Conservation (phyloP, 1,140 invertebrate species). For the Formica selysi region DNA sequence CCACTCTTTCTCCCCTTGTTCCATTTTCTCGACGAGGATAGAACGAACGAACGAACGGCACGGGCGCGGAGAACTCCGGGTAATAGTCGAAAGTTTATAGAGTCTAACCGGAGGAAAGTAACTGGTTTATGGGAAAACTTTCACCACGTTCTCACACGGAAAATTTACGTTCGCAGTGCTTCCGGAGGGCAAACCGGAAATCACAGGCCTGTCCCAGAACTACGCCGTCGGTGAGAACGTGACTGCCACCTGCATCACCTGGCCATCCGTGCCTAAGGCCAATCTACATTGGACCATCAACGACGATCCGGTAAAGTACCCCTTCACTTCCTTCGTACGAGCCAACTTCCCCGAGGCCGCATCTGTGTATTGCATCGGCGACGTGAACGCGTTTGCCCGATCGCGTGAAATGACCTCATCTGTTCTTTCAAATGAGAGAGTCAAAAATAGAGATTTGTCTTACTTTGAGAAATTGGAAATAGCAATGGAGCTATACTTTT, state of each 20-base stretch:
- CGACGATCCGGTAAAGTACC: slow-evolving; percentile 79
- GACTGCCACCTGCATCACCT: slow-evolving; percentile 82
- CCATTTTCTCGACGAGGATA: neutral
- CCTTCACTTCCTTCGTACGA: slow-evolving; percentile 19
- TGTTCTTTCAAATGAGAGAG: neutral
- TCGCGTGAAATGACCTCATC: neutral
- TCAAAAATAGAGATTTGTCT: slow-evolving; percentile 3
- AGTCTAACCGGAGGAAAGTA: slow-evolving; percentile 60
- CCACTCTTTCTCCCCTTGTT: neutral
- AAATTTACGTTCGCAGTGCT: slow-evolving; percentile 72
- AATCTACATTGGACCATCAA: slow-evolving; percentile 84
- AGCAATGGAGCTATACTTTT: neutral
- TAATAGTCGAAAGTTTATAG: slow-evolving; percentile 60
- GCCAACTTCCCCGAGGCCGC: slow-evolving; percentile 45
- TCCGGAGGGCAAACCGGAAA: slow-evolving; percentile 80
- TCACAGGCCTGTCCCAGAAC: slow-evolving; percentile 76
- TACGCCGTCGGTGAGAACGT: slow-evolving; percentile 82
- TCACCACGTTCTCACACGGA: slow-evolving; percentile 53
- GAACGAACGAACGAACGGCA: slow-evolving; percentile 11
- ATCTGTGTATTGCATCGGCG: neutral
- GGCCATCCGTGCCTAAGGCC: slow-evolving; percentile 82
- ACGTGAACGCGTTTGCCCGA: neutral
- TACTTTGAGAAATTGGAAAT: slow-evolving; percentile 8
- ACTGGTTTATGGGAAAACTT: slow-evolving; percentile 63
- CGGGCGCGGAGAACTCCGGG: slow-evolving; percentile 18